A percentile compares a stretch with the other conserved stretches of the same genome.
phyloP scores from a whole-genome alignment of 2,797 vertebrate species.

The Anguilla marmorata region DNA sequence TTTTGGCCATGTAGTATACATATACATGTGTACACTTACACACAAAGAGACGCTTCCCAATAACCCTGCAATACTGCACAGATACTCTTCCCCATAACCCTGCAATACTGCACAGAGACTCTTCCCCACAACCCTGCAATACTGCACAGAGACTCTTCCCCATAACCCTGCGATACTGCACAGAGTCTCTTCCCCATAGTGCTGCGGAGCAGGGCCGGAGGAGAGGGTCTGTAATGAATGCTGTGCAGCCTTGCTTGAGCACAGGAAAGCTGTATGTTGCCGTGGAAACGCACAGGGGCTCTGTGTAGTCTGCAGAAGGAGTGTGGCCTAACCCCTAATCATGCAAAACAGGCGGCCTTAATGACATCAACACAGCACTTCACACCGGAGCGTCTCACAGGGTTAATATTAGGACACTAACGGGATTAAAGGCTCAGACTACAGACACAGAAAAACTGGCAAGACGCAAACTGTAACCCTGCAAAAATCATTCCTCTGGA shows the following conservation, averaged over 20 bases:
- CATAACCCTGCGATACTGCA: no score
- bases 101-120: no score
- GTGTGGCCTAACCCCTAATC: background rate
- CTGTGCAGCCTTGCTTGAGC: background rate
- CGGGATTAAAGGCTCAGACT: slow-evolving; percentile 21
- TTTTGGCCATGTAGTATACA: no score
- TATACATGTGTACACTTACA: no score
- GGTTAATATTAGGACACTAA: slow-evolving; percentile 2
- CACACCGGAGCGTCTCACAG: background rate
- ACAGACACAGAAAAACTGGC: background rate
- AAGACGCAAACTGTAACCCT: background rate
- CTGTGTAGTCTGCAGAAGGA: background rate
- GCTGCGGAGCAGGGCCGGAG: background rate
- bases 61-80: no score
- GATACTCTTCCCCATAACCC: no score
- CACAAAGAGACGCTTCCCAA: no score
- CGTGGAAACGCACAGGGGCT: background rate
- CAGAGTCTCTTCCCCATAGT: no score
- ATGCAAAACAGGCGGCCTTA: slow-evolving; percentile 1
- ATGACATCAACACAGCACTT: background rate
- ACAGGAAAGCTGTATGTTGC: background rate
- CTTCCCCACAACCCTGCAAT: no score
- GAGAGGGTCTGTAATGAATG: background rate
- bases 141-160: background rate
- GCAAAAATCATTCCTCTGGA: background rate